Evolutionary conservation across 1,140 invertebrate genomes (phyloP), one percentile per base, ranked within the genome.

Genomic region (Leptinotarsa lineolata): DNA sequence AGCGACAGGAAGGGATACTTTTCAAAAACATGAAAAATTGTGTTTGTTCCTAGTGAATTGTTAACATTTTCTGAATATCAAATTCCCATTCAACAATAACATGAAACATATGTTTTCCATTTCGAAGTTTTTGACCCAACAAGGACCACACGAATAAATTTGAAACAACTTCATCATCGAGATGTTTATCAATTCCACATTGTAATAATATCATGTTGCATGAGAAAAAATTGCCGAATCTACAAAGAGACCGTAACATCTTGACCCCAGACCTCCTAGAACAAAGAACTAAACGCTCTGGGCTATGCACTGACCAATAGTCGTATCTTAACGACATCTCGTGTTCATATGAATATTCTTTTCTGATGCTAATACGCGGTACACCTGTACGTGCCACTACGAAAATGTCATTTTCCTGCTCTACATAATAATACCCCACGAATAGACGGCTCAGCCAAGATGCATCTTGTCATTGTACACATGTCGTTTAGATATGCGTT

Each of bases 401-500:
- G 59, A 30, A 63, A 45, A 71, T 71, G 60, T 63, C 69, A 63
- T 46, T 39, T 44, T 30, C 63, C 68, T 73, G 71, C 61, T 76
- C 74, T 72, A 73, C 74, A 76, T 76, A 76, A 73, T 70, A 76
- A 72, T 76, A 76, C 39, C 68, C 68, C 18, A 66, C 46, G 30
- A 63, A 63, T 59, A 66, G 69, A 46, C 60, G 54, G n/a, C 45
- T 39, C 39, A 48, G 30, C 18, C 67, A 45, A 75, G 72, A 76
- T 73, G 68, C 58, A 70, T 76, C 69, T 71, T 71, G 59, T 64
- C 18, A 39, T 69, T 71, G 59, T 61, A 63, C 69, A 71, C 60
- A 77, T 77, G 76, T 77, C 76, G 72, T 77, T 77, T 75, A 77
- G 73, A 77, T 77, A 74, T 77, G 73, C 69, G 13, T 66, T 74